Evolutionary conservation across 2,113 vertebrate genomes (phyloP).

Genomic region (Thunnus thynnus): DNA sequence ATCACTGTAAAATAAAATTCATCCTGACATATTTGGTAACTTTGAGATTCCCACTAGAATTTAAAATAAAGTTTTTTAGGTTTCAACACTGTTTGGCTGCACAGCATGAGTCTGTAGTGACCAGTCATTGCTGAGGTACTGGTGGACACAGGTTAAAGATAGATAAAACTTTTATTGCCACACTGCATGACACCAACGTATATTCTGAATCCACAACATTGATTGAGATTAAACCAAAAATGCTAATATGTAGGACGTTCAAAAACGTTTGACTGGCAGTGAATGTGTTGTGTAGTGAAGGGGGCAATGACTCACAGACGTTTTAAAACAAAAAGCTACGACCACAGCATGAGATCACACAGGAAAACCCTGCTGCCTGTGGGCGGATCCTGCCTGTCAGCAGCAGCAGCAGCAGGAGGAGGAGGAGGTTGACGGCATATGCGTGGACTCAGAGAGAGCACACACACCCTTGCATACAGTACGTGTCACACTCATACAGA

Average conservation of each 20-base stretch:
- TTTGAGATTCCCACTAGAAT: not conserved
- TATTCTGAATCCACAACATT: too few species aligned
- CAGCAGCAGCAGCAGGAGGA: slow-evolving; percentile 43
- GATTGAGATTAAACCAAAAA: not conserved
- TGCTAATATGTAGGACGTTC: slow-evolving; percentile 48
- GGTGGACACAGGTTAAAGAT: not conserved
- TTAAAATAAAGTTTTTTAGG: not conserved
- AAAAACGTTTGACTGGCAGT: slow-evolving; percentile 38
- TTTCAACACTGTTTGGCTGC: not conserved
- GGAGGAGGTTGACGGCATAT: slow-evolving; percentile 28
- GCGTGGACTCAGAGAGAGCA: slow-evolving; percentile 50
- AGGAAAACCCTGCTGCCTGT: slow-evolving; percentile 53
- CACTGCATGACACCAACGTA: not conserved
- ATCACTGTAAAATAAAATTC: too few species aligned
- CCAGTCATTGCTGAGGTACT: too few species aligned
- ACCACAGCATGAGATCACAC: slow-evolving; percentile 44
- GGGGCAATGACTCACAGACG: slow-evolving; percentile 48
- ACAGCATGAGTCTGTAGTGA: not conserved
- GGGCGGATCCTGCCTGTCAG: slow-evolving; percentile 39
- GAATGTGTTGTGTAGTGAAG: slow-evolving; percentile 21
- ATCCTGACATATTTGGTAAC: not conserved
- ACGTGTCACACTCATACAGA: slow-evolving; percentile 41
- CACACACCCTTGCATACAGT: slow-evolving; percentile 43
- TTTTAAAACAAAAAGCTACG: slow-evolving; percentile 26
- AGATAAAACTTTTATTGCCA: not conserved